Evolutionary conservation across 2,888 invertebrate genomes (phyloP).

Genomic region (Heliconius aoede): DNA sequence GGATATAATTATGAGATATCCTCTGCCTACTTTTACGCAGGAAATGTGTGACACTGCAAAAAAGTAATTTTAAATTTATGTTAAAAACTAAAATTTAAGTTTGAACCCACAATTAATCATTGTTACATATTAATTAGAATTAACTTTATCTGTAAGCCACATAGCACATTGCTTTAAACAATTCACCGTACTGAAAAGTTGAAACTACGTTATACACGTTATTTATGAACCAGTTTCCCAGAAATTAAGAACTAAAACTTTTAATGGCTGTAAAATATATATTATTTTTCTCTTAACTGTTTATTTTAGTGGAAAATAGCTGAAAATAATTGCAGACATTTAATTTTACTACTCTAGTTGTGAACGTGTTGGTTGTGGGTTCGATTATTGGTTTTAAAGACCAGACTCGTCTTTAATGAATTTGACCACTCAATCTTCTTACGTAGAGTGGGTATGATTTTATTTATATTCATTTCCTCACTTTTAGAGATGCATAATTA

Average conservation of each 20-base stretch:
- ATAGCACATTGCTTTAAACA: slow-evolving; percentile 16
- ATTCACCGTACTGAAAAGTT: slow-evolving; percentile 26
- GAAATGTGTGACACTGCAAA: background rate
- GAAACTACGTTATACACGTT: slow-evolving; percentile 31
- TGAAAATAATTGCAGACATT: background rate
- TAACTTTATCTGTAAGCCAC: slow-evolving; percentile 11
- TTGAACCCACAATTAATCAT: no score
- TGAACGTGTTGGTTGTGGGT: no score
- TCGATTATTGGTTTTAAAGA: no score
- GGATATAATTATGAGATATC: background rate
- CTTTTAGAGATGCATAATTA: no score
- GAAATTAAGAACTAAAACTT: slow-evolving; percentile 40
- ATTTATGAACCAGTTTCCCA: slow-evolving; percentile 35
- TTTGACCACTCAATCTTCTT: no score
- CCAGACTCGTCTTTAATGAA: no score
- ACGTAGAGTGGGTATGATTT: no score
- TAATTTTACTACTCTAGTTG: no score
- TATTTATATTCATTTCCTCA: no score
- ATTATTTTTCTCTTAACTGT: slow-evolving; percentile 26
- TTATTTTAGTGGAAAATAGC: background rate
- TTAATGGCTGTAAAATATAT: slow-evolving; percentile 35
- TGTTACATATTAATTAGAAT: background rate
- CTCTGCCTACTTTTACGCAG: background rate
- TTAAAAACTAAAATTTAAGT: no score
- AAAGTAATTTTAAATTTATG: background rate